Percentiles rank a stretch among this genome's conserved stretches.
Evolutionary conservation across 1,140 invertebrate genomes (phyloP).

Genomic region (Cherax quadricarinatus): DNA sequence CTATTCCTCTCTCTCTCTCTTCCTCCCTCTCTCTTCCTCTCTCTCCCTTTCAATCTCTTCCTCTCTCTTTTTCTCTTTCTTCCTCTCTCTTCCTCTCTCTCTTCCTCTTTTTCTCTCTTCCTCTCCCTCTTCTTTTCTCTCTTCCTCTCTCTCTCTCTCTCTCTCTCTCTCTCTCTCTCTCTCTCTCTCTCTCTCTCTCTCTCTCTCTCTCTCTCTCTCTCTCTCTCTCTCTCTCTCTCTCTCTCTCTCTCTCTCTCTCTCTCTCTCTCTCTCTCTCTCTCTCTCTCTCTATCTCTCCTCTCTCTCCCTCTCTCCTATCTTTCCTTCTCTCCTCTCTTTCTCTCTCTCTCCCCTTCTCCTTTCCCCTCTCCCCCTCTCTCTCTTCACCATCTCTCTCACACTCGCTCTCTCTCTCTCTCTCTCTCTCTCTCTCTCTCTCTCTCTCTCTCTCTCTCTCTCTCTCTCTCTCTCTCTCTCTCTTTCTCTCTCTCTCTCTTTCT

Average conservation of each 20-base stretch:
- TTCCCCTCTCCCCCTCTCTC: background rate
- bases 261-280: conserved; percentile 20
- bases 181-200: conserved; percentile 21
- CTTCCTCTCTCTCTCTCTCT: conserved; percentile 15
- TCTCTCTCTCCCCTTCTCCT: background rate
- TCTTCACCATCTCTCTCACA: background rate
- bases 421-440: background rate
- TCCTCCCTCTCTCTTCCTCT: background rate
- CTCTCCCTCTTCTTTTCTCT: background rate
- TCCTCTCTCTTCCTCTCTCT: background rate
- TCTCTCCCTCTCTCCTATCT: background rate
- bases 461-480: conserved; percentile 1
- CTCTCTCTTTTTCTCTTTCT: background rate
- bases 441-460: conserved; percentile 23
- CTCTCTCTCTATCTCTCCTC: conserved; percentile 18
- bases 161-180: conserved; percentile 21
- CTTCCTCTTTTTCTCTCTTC: background rate
- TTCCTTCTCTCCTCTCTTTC: background rate
- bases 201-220: conserved; percentile 21
- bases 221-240: conserved; percentile 15
- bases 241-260: background rate
- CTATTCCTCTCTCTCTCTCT: no score
- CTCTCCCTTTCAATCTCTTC: background rate
- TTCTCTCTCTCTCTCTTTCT: background rate
- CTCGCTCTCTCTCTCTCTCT: background rate